phyloP scores from a whole-genome alignment of 2,113 vertebrate species.

The Odocoileus hemionus region DNA sequence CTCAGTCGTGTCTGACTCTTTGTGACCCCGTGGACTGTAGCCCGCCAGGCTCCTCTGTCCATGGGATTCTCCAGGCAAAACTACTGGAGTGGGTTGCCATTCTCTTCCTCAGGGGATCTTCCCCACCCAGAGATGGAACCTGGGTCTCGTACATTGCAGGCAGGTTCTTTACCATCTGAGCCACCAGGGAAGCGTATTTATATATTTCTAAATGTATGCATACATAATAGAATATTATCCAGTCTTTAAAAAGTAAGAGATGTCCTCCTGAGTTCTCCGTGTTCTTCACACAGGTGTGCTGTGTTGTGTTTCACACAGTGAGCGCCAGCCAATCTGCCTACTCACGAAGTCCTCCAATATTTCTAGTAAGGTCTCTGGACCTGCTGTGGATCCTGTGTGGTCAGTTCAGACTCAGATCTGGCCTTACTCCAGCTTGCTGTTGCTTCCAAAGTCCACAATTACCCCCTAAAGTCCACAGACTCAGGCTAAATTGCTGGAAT shows the following conservation, averaged over 20 bases:
- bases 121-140: background rate
- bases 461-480: background rate
- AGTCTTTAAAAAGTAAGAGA: background rate
- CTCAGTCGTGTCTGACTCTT: background rate
- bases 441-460: background rate
- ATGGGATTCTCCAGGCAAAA: background rate
- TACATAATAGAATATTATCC: background rate
- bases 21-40: background rate
- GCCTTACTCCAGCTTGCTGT: background rate
- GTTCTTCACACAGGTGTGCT: background rate
- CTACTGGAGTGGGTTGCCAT: background rate
- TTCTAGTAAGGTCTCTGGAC: background rate
- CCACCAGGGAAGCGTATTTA: background rate
- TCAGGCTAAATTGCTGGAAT: background rate
- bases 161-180: background rate
- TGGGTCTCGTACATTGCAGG: background rate
- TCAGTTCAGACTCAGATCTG: background rate
- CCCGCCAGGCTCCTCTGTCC: background rate
- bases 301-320: background rate
- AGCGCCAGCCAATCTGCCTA: background rate
- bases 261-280: background rate
- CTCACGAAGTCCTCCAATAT: background rate
- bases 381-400: background rate
- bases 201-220: background rate
- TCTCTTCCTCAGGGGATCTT: background rate